Conservation (phyloP, 2,797 vertebrate genomes). For the Cryptoprocta ferox region DNA sequence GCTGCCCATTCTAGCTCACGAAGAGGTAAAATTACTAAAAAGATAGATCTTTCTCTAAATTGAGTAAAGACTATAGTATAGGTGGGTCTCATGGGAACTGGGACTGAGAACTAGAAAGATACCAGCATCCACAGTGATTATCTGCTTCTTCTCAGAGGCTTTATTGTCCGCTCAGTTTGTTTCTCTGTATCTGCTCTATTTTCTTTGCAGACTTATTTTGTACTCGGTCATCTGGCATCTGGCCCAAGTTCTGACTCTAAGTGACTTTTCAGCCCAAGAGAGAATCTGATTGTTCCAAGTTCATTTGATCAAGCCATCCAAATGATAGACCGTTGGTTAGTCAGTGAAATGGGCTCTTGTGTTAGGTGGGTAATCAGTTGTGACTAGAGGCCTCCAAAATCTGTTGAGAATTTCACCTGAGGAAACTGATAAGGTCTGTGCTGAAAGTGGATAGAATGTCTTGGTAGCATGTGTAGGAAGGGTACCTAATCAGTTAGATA, state of each 20-base stretch:
- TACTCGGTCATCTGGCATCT: neutral
- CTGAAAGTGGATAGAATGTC: neutral
- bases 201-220: neutral
- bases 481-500: neutral
- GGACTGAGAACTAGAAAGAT: neutral
- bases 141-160: neutral
- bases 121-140: neutral
- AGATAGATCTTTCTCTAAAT: neutral
- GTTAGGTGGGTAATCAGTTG: neutral
- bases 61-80: neutral
- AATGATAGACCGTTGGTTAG: neutral
- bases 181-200: neutral
- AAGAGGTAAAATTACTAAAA: constrained; percentile 21
- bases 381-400: neutral
- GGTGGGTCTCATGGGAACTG: neutral
- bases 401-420: neutral
- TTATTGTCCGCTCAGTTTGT: neutral
- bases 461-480: neutral
- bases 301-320: constrained; percentile 6
- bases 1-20: neutral
- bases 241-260: neutral
- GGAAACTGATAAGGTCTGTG: neutral
- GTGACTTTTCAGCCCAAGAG: neutral
- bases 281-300: neutral
- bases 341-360: neutral